Evolutionary conservation across 1,140 invertebrate species (phyloP).

Genomic region (Drosophila hydei): DNA sequence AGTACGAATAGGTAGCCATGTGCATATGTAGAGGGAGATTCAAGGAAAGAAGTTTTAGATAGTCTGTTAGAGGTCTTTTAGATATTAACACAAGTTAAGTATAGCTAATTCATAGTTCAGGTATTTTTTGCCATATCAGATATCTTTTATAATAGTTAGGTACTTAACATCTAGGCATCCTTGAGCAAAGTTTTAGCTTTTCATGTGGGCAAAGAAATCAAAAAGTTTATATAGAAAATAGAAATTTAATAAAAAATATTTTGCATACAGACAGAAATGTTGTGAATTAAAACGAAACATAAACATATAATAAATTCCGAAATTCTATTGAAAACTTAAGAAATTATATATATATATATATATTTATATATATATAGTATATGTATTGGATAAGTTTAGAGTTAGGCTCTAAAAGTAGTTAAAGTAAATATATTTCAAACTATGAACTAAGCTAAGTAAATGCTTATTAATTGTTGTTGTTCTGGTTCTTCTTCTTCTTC

Average conservation of each 20-base stretch:
- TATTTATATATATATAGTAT: slow-evolving; percentile 25
- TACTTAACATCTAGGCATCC: slow-evolving; percentile 72
- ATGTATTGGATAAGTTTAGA: slow-evolving; percentile 42
- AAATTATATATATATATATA: slow-evolving; percentile 39
- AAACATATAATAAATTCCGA: slow-evolving; percentile 68
- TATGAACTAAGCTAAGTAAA: slow-evolving; percentile 38
- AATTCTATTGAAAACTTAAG: slow-evolving; percentile 53
- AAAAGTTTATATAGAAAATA: slow-evolving; percentile 39
- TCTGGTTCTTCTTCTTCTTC: slow-evolving; percentile 24
- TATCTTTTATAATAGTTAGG: slow-evolving; percentile 46
- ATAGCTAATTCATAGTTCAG: slow-evolving; percentile 45
- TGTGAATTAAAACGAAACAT: slow-evolving; percentile 28
- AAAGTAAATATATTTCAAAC: slow-evolving; percentile 36
- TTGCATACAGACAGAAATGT: slow-evolving; percentile 49
- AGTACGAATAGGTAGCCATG: slow-evolving; percentile 64
- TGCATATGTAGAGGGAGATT: slow-evolving; percentile 65
- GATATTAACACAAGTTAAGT: slow-evolving; percentile 35
- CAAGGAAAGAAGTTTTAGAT: slow-evolving; percentile 36
- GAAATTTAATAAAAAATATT: slow-evolving; percentile 51
- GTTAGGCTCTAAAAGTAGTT: slow-evolving; percentile 34
- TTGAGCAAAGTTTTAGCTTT: slow-evolving; percentile 62
- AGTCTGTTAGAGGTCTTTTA: slow-evolving; percentile 66
- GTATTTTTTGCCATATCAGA: slow-evolving; percentile 45
- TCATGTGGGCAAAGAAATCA: not conserved
- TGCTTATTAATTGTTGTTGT: slow-evolving; percentile 47